Conservation (phyloP, 2,888 invertebrate species). For the Eudasyphora cyanicolor region DNA sequence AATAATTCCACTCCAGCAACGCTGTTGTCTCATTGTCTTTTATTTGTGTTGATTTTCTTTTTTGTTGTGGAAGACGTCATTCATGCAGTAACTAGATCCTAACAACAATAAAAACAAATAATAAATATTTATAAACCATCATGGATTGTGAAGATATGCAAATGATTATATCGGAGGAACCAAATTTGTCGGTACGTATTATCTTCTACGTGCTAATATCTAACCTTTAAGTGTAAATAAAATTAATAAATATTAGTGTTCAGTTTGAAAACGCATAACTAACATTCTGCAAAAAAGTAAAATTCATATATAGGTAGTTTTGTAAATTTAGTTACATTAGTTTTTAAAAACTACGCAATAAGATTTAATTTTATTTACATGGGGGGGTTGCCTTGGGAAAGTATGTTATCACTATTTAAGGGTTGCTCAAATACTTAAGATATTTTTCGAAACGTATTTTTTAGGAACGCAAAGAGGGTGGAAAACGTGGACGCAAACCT, state of each 20-base stretch:
- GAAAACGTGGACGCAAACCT: constrained; percentile 93
- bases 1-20: too few species aligned
- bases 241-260: constrained; percentile 12
- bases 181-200: constrained; percentile 74
- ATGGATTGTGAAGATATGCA: constrained; percentile 78
- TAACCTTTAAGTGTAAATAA: background rate
- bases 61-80: too few species aligned
- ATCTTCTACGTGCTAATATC: background rate
- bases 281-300: too few species aligned
- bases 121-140: constrained; percentile 16
- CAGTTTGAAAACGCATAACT: background rate
- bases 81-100: too few species aligned
- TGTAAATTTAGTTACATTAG: too few species aligned
- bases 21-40: too few species aligned
- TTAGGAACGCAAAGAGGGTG: constrained; percentile 87
- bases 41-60: too few species aligned
- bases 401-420: background rate
- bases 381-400: constrained; percentile 47
- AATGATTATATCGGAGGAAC: constrained; percentile 77
- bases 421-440: background rate
- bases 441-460: constrained; percentile 54
- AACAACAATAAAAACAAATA: background rate
- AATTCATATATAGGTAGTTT: too few species aligned
- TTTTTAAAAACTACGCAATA: constrained; percentile 51
- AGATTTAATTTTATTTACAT: background rate